These are phyloP conservation scores for Galerucella nymphaeae DNA, from an alignment of 2,888 invertebrate species.

Conservation along the genomic window DNA sequence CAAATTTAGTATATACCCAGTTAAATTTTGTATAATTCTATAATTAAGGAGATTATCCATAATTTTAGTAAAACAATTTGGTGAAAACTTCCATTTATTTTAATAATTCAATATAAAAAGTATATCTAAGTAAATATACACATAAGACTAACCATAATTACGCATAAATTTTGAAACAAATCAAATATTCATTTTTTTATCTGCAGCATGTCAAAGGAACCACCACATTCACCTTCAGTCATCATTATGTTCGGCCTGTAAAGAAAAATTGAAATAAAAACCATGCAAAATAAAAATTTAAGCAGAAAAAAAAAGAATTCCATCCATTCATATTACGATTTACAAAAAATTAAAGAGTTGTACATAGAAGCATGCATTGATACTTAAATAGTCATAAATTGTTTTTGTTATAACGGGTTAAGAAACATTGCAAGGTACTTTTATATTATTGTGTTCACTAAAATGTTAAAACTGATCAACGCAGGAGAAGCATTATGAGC, in stretches of 20 bases:
- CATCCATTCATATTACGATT: neutral
- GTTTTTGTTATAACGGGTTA: no score
- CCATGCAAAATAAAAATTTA: constrained; percentile 31
- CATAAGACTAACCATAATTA: neutral
- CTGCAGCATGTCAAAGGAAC: constrained; percentile 25
- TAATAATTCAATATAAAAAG: constrained; percentile 23
- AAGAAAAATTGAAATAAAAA: constrained; percentile 32
- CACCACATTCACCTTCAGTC: constrained; percentile 27
- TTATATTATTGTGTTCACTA: no score
- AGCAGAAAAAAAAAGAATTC: constrained; percentile 14
- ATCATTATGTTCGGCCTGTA: constrained; percentile 33
- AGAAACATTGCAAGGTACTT: no score
- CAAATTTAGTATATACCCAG: no score
- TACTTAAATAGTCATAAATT: no score
- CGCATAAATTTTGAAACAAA: neutral
- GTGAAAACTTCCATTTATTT: constrained; percentile 25
- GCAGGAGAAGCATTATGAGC: no score
- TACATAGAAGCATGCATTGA: no score
- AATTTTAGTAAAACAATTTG: constrained; percentile 12
- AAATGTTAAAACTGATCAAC: no score
- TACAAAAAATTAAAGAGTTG: no score
- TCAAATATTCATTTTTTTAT: constrained; percentile 13
- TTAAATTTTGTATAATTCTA: neutral
- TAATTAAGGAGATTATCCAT: neutral
- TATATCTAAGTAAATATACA: constrained; percentile 11